Percentiles rank a stretch among this genome's conserved stretches.
Conservation (phyloP, 1,140 invertebrate species). For the Dysdera silvatica region DNA sequence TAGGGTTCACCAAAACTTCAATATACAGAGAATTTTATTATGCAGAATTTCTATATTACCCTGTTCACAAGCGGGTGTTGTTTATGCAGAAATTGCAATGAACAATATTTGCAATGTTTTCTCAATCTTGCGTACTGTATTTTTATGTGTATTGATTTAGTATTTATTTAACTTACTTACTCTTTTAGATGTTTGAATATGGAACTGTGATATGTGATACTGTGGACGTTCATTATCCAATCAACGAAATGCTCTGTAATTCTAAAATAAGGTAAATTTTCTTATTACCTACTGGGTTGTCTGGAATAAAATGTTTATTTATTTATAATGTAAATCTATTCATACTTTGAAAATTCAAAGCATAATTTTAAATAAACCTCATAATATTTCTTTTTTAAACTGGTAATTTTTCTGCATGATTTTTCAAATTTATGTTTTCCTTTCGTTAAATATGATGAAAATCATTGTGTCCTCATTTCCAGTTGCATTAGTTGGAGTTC, state of each 20-base stretch:
- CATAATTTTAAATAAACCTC: not conserved
- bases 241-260: slow-evolving; percentile 82
- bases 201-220: slow-evolving; percentile 70
- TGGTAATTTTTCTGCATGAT: not conserved
- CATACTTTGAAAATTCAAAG: not conserved
- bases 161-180: slow-evolving; percentile 4
- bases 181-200: slow-evolving; percentile 63
- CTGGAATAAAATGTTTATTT: not conserved
- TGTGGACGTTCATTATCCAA: slow-evolving; percentile 85
- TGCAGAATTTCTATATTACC: too few relatives aligned
- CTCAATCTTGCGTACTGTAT: too few relatives aligned
- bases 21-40: too few relatives aligned
- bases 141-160: too few relatives aligned
- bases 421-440: not conserved
- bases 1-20: too few relatives aligned
- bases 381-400: not conserved
- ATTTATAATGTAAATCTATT: not conserved
- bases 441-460: not conserved
- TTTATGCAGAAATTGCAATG: too few relatives aligned
- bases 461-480: slow-evolving; percentile 21
- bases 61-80: too few relatives aligned
- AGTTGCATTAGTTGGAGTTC: slow-evolving; percentile 92
- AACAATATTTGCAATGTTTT: too few relatives aligned
- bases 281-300: not conserved
- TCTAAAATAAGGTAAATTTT: slow-evolving; percentile 66